Percentiles rank a stretch among this genome's conserved stretches.
These are phyloP conservation scores for Dryobota labecula DNA, from an alignment of 2,888 invertebrate species.

Conservation along the genomic window DNA sequence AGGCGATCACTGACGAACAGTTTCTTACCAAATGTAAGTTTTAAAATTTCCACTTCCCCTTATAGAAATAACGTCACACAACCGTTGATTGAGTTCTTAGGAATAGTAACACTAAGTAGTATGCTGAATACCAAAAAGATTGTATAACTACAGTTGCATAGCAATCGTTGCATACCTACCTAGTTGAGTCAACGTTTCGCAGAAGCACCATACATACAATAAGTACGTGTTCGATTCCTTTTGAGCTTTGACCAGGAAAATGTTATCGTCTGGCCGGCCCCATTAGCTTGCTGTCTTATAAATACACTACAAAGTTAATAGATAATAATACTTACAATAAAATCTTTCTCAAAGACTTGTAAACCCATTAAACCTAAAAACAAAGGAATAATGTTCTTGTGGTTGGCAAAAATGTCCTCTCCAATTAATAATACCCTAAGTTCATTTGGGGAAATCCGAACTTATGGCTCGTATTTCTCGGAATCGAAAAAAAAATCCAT, in stretches of 20 bases:
- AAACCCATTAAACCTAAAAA: conserved; percentile 2
- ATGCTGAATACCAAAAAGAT: conserved; percentile 57
- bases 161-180: conserved; percentile 42
- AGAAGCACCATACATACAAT: conserved; percentile 53
- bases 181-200: conserved; percentile 68
- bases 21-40: conserved; percentile 3
- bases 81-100: conserved; percentile 26
- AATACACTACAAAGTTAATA: conserved; percentile 9
- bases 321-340: not conserved
- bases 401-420: not conserved
- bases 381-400: not conserved
- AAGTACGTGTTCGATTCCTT: conserved; percentile 41
- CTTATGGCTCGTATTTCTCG: conserved; percentile 24
- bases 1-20: not conserved
- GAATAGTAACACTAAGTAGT: conserved; percentile 36
- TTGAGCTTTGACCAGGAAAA: conserved; percentile 61
- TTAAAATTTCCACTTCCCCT: not conserved
- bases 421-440: not conserved
- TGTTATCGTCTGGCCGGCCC: conserved; percentile 44
- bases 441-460: conserved; percentile 29
- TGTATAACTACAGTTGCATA: conserved; percentile 56
- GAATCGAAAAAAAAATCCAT: conserved; percentile 26
- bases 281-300: conserved; percentile 19
- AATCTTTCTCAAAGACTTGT: not conserved
- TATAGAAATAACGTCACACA: conserved; percentile 21